phyloP scores from a whole-genome alignment of 2,888 invertebrate genomes.

The Embidobia sp. region DNA sequence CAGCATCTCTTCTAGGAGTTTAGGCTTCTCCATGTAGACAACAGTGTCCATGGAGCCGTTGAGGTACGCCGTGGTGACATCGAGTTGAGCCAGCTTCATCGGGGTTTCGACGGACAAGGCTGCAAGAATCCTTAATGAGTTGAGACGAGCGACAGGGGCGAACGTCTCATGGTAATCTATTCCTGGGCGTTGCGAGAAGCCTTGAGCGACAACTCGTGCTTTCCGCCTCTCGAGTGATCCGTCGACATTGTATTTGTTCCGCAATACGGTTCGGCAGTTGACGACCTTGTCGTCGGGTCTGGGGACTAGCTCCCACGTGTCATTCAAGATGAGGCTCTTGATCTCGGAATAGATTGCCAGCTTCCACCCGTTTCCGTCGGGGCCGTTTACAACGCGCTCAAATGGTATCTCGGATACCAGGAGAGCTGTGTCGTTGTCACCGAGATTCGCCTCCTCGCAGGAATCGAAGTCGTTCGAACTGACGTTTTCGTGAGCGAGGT shows the following conservation, averaged over 20 bases:
- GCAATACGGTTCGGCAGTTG: background rate
- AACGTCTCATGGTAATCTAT: conserved; percentile 60
- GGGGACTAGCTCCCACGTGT: conserved; percentile 55
- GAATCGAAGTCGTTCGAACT: no score
- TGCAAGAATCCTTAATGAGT: conserved; percentile 52
- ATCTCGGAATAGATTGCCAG: conserved; percentile 48
- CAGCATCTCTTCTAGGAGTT: conserved; percentile 3
- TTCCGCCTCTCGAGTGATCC: conserved; percentile 56
- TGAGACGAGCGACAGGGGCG: conserved; percentile 15
- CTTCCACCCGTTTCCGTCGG: background rate
- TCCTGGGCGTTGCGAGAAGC: conserved; percentile 30
- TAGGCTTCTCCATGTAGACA: conserved; percentile 13
- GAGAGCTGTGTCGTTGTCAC: background rate
- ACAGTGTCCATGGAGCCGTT: conserved; percentile 15
- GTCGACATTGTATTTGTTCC: conserved; percentile 33
- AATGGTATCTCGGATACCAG: conserved; percentile 31
- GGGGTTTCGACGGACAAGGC: conserved; percentile 52
- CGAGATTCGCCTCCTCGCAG: no score
- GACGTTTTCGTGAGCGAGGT: no score
- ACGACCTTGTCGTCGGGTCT: conserved; percentile 24
- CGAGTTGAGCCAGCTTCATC: conserved; percentile 60
- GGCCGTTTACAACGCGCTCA: conserved; percentile 1
- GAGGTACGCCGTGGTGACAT: conserved; percentile 19
- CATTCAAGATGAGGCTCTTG: conserved; percentile 51
- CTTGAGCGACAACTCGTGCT: conserved; percentile 61